Evolutionary conservation across 2,888 invertebrate genomes (phyloP).

Genomic region (Caenorhabditis doughertyi): DNA sequence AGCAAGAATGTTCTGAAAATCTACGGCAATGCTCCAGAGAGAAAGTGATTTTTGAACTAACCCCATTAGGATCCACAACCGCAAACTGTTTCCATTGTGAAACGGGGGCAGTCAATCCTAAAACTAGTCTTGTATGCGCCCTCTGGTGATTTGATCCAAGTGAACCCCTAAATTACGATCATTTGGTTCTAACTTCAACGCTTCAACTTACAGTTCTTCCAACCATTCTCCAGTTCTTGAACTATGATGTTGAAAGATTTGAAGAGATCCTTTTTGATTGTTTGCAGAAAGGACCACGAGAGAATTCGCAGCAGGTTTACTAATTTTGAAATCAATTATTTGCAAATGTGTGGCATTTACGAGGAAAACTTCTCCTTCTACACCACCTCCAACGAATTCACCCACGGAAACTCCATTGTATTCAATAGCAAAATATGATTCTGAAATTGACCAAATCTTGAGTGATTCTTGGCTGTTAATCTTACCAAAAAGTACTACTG

Average conservation of each 20-base stretch:
- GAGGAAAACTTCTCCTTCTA: constrained; percentile 70
- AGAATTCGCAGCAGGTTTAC: no score
- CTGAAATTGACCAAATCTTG: constrained; percentile 56
- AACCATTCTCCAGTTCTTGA: no score
- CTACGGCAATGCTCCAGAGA: background rate
- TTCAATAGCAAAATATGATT: constrained; percentile 60
- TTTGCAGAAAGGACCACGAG: no score
- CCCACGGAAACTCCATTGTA: constrained; percentile 53
- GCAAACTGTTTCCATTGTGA: constrained; percentile 59
- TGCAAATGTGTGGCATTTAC: constrained; percentile 77
- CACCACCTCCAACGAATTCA: no score
- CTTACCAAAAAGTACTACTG: constrained; percentile 51
- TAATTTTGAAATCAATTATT: constrained; percentile 54
- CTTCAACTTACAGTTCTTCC: no score
- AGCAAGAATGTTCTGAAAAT: constrained; percentile 40
- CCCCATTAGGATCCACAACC: constrained; percentile 52
- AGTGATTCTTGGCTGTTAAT: constrained; percentile 60
- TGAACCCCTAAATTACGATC: no score
- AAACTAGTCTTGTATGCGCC: constrained; percentile 45
- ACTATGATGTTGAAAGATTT: no score
- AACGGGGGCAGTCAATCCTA: constrained; percentile 61
- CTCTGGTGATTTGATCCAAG: no score
- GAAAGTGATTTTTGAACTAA: background rate
- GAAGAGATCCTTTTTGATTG: no score
- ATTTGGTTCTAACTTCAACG: no score